Percentiles rank a stretch among this genome's conserved stretches.
Evolutionary conservation across 2,888 invertebrate genomes (phyloP).

Genomic region (Pachycephus smyrnensis): DNA sequence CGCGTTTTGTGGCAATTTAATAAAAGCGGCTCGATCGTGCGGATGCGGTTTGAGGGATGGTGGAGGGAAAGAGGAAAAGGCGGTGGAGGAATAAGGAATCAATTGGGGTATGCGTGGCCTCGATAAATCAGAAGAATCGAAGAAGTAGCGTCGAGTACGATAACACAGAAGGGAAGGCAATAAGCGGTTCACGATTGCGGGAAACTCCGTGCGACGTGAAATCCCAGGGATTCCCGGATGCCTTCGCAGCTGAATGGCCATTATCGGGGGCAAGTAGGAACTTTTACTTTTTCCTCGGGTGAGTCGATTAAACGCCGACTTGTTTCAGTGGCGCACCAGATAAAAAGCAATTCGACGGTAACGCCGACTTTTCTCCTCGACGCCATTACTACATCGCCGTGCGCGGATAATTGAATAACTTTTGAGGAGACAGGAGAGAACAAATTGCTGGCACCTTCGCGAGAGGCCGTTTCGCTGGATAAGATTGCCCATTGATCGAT

Average conservation of each 20-base stretch:
- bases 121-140: background rate
- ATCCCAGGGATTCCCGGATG: background rate
- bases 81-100: background rate
- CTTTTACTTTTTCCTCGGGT: constrained; percentile 31
- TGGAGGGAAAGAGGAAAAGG: background rate
- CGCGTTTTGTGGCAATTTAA: constrained; percentile 33
- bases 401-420: constrained; percentile 33
- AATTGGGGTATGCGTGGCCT: background rate
- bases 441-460: constrained; percentile 23
- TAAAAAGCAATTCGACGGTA: constrained; percentile 18
- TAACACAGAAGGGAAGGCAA: background rate
- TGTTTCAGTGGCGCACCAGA: constrained; percentile 17
- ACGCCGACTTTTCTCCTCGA: constrained; percentile 18
- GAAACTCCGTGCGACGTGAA: background rate
- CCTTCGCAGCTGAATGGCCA: constrained; percentile 11
- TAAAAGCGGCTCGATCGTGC: constrained; percentile 24
- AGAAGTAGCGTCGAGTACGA: background rate
- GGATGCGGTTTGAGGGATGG: background rate
- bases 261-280: constrained; percentile 33
- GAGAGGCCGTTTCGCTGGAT: background rate
- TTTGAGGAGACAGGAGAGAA: constrained; percentile 28
- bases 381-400: constrained; percentile 21
- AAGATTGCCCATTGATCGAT: background rate
- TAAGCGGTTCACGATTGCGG: background rate
- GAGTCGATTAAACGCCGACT: constrained; percentile 25